These are phyloP conservation scores for Desoria tigrina DNA, from an alignment of 2,888 invertebrate genomes.

Conservation along the genomic window DNA sequence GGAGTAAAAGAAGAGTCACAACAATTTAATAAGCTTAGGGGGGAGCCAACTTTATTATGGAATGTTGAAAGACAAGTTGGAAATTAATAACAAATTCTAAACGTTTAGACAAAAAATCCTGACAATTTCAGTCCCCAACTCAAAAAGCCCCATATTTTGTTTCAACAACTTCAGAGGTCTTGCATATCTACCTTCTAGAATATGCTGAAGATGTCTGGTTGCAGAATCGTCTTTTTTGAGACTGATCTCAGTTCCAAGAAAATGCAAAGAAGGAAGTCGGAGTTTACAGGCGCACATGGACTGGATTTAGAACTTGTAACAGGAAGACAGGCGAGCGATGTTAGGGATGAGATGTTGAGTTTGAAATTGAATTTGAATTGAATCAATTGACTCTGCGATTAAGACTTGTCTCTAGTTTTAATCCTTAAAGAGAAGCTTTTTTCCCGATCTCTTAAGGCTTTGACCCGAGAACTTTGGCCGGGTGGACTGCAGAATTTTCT, in stretches of 20 bases:
- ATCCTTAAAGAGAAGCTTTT: background rate
- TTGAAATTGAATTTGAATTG: constrained; percentile 13
- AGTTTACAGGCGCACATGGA: constrained; percentile 9
- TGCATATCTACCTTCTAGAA: no score
- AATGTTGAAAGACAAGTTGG: constrained; percentile 10
- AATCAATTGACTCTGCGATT: constrained; percentile 3
- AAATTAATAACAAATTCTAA: background rate
- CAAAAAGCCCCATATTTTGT: background rate
- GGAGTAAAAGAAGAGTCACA: no score
- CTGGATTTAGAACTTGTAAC: constrained; percentile 11
- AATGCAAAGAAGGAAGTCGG: background rate
- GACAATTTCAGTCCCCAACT: background rate
- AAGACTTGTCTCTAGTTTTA: constrained; percentile 10
- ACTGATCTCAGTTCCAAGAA: constrained; percentile 8
- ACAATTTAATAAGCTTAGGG: no score
- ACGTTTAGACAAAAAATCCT: background rate
- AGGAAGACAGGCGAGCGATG: background rate
- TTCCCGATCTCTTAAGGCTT: background rate
- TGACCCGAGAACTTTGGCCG: constrained; percentile 1
- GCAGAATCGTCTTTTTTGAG: constrained; percentile 8
- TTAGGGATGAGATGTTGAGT: background rate
- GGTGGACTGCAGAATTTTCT: background rate
- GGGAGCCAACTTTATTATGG: background rate
- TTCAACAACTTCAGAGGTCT: background rate
- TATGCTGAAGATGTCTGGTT: background rate